Base-by-base conservation (phyloP, 1,140 invertebrate species). In the Magallana angulata region DNA sequence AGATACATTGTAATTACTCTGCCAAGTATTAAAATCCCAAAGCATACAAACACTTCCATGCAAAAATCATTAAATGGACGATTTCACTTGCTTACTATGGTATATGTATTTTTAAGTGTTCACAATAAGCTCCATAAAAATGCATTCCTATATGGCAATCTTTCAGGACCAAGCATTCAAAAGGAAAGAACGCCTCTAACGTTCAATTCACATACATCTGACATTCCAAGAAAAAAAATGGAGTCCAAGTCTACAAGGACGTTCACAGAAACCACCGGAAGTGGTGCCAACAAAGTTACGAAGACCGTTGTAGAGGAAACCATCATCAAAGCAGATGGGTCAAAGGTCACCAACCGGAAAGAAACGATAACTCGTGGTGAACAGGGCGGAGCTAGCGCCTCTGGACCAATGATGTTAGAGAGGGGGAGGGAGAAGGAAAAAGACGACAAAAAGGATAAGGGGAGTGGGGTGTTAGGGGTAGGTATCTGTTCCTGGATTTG, bases 261-360 rank as follows among this genome's bases (percentile, higher is more conserved):
- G 8, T 90, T 83, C 57, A 90, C 89, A 14, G 88, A 85, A 68
- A 90, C 89, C 0, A 81, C 68, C 6, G 89, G 89, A 48, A 85
- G 83, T 68, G 89, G 89, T 24, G 56, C 89, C 12, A 88, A 88
- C 30, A 80, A 87, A 18, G 90, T 92, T 0, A 91, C 90, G 8
- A 92, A 92, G 82, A 92, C 90, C 2, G 85, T 92, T 8, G 90
- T 90, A 7, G 92, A 92, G 80, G 91, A 92, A 80, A 92, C 91
- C 7, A 91, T 92, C 4, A 92, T 91, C 8, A 89, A 89, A 84
- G 68, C 91, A 5, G 90, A 92, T 83, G 91, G 91, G 0, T 88
- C 89, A n/a, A 92, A 91, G 36, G 88, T 90, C 18, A 91, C 89
- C 14, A 91, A 90, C n/a, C 90, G 87, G 58, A 89, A 89, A 59